phyloP scores from a whole-genome alignment of 2,888 invertebrate genomes.

The Nemotelus pantherinus region DNA sequence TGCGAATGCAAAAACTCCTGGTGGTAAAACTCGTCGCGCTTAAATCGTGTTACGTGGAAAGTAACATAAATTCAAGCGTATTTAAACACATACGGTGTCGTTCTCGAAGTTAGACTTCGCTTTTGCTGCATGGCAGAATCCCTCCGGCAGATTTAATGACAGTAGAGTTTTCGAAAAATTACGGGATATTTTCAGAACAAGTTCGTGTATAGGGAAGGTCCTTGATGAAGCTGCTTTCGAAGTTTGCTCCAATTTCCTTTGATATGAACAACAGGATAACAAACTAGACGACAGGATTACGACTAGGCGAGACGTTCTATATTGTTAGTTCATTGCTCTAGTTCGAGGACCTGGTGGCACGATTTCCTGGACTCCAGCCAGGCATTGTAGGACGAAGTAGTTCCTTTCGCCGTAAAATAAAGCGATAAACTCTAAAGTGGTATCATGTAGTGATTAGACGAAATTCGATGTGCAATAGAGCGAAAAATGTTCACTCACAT shows the following conservation, averaged over 20 bases:
- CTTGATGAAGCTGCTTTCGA: too few relatives aligned
- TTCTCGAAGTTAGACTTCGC: neutral
- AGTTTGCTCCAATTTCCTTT: too few relatives aligned
- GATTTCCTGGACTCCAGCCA: neutral
- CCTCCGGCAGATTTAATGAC: neutral
- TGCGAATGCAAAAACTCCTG: conserved; percentile 32
- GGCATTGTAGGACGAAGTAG: neutral
- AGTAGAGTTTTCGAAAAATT: too few relatives aligned
- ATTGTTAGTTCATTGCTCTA: too few relatives aligned
- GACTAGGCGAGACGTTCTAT: too few relatives aligned
- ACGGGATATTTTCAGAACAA: too few relatives aligned
- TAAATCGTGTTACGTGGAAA: neutral
- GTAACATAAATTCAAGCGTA: neutral
- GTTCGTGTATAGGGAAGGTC: too few relatives aligned
- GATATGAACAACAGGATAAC: too few relatives aligned
- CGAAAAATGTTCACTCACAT: neutral
- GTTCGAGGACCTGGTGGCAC: neutral
- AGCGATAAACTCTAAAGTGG: conserved; percentile 1
- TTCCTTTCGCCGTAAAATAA: neutral
- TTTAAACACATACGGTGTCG: neutral
- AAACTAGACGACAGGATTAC: too few relatives aligned
- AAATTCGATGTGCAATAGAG: conserved; percentile 43
- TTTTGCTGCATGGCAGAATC: neutral
- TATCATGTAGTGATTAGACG: conserved; percentile 2
- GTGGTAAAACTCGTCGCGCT: neutral